Evolutionary conservation across 2,797 vertebrate species (phyloP), one percentile per base, ranked within the genome.

Genomic region (Gymnodraco acuticeps): DNA sequence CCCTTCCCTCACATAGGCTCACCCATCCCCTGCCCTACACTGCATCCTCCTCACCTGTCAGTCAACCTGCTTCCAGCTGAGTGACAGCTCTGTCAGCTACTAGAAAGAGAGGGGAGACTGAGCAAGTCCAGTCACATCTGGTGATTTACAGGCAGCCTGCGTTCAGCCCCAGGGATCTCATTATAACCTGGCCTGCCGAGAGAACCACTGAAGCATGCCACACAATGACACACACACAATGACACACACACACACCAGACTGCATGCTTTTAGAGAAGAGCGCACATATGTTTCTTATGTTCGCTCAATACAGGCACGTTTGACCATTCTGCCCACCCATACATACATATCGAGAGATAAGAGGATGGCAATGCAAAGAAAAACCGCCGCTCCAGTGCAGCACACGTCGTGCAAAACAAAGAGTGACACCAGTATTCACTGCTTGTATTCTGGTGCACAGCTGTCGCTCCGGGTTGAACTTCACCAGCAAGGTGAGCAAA

Each of bases 131-230:
- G 89, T 84, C 87, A 85, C 91, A 92, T 89, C 90, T 94, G 91
- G 90, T 92, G 88, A 90, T 88, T 90, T 71, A 88, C 81, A 93
- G 87, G 87, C 91, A 84, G 91, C 62, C 68, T 75, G 87, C 78
- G 54, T 89, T 86, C 88, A 78, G 84, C 93, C 92, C 91, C 80
- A 54, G 91, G 90, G 93, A 93, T 85, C 91, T 94, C 91, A 93
- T 94, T 94, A 94, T 89, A 87, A 85, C 73, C 83, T 16, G 17
- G 83, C 81, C 79, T 83, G 85, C 77, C 27, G 65, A 86, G 85
- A 85, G 77, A 82, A 74, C 64, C 64, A 45, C 69, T 64, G 77
- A 85, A 77, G 77, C 83, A 42, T 75, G 75, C 20, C 84, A 51
- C 78, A 64, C 70, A 62, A 65, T 45, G 70, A 45, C 10, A 59